Conservation (phyloP, 1,140 invertebrate species). For the Cheumatopsyche charites region DNA sequence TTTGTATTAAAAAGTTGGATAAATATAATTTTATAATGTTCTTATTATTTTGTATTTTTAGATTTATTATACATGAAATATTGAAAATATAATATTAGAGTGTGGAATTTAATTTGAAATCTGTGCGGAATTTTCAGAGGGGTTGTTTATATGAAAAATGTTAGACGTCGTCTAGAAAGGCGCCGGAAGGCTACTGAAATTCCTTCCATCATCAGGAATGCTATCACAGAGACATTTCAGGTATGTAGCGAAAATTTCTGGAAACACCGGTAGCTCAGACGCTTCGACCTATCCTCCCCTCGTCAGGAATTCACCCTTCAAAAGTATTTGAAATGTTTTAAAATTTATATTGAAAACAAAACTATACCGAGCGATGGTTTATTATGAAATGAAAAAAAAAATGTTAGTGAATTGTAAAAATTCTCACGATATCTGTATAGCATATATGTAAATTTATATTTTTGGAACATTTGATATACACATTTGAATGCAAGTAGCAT, state of each 20-base stretch:
- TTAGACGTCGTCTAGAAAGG: slow-evolving; percentile 20
- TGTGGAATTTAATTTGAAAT: slow-evolving; percentile 14
- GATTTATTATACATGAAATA: too few species aligned
- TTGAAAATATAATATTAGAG: neutral
- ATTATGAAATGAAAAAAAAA: too few species aligned
- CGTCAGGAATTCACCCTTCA: neutral
- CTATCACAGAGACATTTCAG: slow-evolving; percentile 15
- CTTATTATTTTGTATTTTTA: too few species aligned
- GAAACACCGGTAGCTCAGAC: slow-evolving; percentile 29
- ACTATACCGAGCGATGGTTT: too few species aligned
- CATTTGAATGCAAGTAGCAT: slow-evolving; percentile 25
- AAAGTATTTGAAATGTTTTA: slow-evolving; percentile 4
- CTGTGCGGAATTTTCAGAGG: neutral
- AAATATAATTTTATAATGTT: too few species aligned
- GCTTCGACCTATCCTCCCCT: slow-evolving; percentile 7
- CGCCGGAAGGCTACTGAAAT: slow-evolving; percentile 24
- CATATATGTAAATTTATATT: neutral
- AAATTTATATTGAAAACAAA: slow-evolving; percentile 15
- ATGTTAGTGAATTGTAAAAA: too few species aligned
- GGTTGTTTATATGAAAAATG: neutral
- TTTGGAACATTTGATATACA: slow-evolving; percentile 10
- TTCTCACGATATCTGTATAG: slow-evolving; percentile 7
- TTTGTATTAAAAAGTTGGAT: too few species aligned
- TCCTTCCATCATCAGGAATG: slow-evolving; percentile 16
- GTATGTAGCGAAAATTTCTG: slow-evolving; percentile 29